Conservation (phyloP, 1,140 invertebrate genomes). For the Plodia interpunctella region DNA sequence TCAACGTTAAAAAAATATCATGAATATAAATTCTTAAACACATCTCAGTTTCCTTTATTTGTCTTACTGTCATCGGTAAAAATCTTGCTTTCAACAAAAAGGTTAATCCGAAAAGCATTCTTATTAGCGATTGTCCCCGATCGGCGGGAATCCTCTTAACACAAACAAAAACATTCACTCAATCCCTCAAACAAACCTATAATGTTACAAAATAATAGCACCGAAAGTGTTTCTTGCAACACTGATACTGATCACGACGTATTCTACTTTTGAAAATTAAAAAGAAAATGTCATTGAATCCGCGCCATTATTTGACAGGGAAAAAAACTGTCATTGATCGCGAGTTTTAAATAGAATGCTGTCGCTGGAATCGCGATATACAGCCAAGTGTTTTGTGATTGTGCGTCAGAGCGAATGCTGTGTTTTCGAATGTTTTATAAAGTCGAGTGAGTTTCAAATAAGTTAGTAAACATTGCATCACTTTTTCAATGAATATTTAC, state of each 20-base stretch:
- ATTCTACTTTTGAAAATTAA: constrained; percentile 14
- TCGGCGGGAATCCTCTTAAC: constrained; percentile 18
- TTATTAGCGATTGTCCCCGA: constrained; percentile 20
- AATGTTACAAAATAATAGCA: constrained; percentile 36
- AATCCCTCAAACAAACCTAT: constrained; percentile 19
- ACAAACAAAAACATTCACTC: constrained; percentile 16
- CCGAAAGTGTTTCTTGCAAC: constrained; percentile 42
- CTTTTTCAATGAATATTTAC: constrained; percentile 3
- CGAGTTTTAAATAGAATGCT: constrained; percentile 10
- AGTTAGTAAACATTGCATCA: not conserved
- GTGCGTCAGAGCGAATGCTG: constrained; percentile 10
- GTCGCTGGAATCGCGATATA: not conserved
- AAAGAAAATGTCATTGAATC: constrained; percentile 14
- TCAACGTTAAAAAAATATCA: too few relatives aligned
- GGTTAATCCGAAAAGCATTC: constrained; percentile 13
- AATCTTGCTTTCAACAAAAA: constrained; percentile 9
- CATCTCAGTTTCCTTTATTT: not conserved
- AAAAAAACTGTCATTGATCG: constrained; percentile 11
- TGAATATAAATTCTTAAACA: not conserved
- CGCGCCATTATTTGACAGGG: constrained; percentile 5
- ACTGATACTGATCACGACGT: constrained; percentile 30
- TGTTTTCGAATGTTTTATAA: not conserved
- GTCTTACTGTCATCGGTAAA: not conserved
- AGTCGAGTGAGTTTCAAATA: not conserved
- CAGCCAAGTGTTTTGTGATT: constrained; percentile 5